A percentile compares a stretch with the other conserved stretches of the same genome.
These are phyloP conservation scores for Gymnobelideus leadbeateri DNA, from an alignment of 2,113 vertebrate genomes.

Conservation along the genomic window DNA sequence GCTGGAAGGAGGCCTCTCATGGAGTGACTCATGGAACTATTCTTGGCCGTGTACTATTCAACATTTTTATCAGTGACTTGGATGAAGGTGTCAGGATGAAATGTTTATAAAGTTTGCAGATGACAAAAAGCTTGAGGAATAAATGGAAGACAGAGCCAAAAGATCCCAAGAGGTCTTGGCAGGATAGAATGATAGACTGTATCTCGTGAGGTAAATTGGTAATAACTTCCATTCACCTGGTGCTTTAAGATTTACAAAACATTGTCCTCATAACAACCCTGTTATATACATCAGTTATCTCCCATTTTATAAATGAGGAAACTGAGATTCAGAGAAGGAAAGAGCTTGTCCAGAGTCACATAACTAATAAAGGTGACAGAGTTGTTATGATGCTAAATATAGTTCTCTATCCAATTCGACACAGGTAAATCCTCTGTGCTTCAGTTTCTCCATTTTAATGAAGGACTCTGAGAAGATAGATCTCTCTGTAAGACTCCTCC, in stretches of 20 bases:
- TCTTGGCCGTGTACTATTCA: not conserved
- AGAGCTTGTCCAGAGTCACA: not conserved
- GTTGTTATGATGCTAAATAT: not conserved
- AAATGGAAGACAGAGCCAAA: not conserved
- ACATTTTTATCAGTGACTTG: not conserved
- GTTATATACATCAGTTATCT: not conserved
- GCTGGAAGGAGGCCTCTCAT: not conserved
- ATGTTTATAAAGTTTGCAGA: not conserved
- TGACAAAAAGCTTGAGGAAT: not conserved
- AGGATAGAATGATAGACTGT: not conserved
- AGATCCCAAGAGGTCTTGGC: not conserved
- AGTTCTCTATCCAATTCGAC: too few species aligned
- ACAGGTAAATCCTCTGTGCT: too few species aligned
- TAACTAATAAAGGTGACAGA: not conserved
- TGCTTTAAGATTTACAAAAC: not conserved
- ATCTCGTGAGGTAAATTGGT: not conserved
- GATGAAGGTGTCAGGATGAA: not conserved
- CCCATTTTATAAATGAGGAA: not conserved
- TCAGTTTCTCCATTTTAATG: not conserved
- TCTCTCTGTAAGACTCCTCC: not conserved
- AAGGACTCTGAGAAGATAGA: not conserved
- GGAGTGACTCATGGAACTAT: not conserved
- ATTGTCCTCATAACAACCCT: not conserved
- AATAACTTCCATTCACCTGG: not conserved
- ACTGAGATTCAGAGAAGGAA: not conserved